Conservation (phyloP, 2,797 vertebrate species). For the Pseudochirops corinnae region DNA sequence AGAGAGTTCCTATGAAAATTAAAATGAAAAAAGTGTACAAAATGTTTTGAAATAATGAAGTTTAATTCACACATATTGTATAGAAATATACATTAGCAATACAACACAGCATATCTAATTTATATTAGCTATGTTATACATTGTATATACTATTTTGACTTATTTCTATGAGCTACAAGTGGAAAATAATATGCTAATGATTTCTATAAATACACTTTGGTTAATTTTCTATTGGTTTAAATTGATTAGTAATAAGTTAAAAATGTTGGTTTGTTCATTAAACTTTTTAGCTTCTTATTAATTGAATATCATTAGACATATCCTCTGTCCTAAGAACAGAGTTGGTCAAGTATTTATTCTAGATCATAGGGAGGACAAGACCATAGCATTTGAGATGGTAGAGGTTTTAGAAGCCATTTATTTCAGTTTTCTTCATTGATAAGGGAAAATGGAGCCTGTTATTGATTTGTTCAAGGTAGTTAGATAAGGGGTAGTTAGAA, state of each 20-base stretch:
- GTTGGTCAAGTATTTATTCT: not conserved
- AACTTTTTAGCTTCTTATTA: not conserved
- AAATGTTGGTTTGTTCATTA: not conserved
- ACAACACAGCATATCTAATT: not conserved
- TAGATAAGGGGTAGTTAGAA: not conserved
- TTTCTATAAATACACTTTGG: not conserved
- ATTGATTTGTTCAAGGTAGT: not conserved
- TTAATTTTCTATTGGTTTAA: not conserved
- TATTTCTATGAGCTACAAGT: not conserved
- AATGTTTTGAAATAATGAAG: not conserved
- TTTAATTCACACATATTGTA: not conserved
- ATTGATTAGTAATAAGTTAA: not conserved
- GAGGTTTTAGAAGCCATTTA: not conserved
- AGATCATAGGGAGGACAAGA: not conserved
- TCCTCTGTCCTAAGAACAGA: not conserved
- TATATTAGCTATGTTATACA: not conserved
- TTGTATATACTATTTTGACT: not conserved
- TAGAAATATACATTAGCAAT: not conserved
- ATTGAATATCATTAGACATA: not conserved
- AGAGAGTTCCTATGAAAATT: not conserved
- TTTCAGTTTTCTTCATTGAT: not conserved
- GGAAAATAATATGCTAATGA: not conserved
- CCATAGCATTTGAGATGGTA: not conserved
- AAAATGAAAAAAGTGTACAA: not conserved
- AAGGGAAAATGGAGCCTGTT: not conserved